Conservation (phyloP, 2,888 invertebrate species). For the Hydroisotoma schaefferi region DNA sequence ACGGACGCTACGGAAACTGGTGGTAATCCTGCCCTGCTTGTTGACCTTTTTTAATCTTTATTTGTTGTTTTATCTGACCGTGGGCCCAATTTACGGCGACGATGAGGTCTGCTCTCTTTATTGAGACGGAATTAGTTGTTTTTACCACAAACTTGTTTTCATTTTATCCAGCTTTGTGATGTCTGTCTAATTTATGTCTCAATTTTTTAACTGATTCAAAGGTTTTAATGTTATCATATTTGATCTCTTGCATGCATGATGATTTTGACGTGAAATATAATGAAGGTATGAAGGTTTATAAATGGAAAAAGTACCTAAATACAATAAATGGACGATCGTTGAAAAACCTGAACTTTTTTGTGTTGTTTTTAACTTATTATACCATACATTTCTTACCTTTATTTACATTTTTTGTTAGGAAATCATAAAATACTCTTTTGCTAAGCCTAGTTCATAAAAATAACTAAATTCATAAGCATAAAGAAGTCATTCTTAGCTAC, state of each 20-base stretch:
- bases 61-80: background rate
- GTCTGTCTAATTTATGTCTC: background rate
- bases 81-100: conserved; percentile 8
- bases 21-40: background rate
- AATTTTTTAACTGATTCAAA: too few species aligned
- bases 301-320: too few species aligned
- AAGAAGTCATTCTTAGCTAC: too few species aligned
- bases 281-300: background rate
- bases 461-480: too few species aligned
- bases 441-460: too few species aligned
- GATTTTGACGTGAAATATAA: background rate
- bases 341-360: background rate
- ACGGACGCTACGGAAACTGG: background rate
- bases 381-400: too few species aligned
- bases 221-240: too few species aligned
- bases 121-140: conserved; percentile 8
- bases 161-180: background rate
- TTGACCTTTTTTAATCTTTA: background rate
- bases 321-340: conserved; percentile 1
- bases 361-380: too few species aligned
- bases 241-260: conserved; percentile 2
- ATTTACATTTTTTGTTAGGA: too few species aligned
- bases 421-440: too few species aligned
- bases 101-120: conserved; percentile 1
- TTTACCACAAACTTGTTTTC: conserved; percentile 4